phyloP scores from a whole-genome alignment of 1,140 invertebrate species.

The Drosophila repletoides region DNA sequence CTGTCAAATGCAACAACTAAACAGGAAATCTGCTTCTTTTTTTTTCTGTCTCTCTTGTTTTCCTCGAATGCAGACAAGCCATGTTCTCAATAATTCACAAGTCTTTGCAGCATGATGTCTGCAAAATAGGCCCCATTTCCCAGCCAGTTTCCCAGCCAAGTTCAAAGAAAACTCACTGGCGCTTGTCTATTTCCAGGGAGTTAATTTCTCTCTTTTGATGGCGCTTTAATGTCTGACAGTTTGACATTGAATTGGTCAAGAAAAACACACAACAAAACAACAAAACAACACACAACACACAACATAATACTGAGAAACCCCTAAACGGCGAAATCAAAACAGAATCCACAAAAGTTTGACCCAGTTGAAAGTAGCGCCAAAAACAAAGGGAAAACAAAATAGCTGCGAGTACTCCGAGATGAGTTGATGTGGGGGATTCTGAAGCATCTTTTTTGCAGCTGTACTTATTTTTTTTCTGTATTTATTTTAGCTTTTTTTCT shows the following conservation, averaged over 20 bases:
- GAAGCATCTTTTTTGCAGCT: too few species aligned
- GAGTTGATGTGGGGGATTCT: too few species aligned
- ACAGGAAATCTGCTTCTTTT: slow-evolving; percentile 73
- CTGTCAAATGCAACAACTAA: slow-evolving; percentile 55
- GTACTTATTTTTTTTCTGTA: neutral
- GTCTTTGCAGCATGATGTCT: neutral
- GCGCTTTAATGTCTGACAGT: slow-evolving; percentile 27
- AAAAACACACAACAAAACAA: neutral
- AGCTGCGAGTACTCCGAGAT: too few species aligned
- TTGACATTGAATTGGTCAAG: slow-evolving; percentile 63
- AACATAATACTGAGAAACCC: slow-evolving; percentile 23
- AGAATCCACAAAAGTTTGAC: slow-evolving; percentile 61
- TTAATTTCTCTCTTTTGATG: slow-evolving; percentile 28
- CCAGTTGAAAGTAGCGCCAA: slow-evolving; percentile 52
- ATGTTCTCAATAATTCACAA: slow-evolving; percentile 54
- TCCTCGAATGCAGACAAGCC: slow-evolving; percentile 39
- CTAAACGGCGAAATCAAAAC: slow-evolving; percentile 41
- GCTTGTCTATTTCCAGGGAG: neutral
- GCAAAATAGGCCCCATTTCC: neutral
- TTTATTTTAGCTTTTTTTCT: neutral
- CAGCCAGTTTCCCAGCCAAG: neutral
- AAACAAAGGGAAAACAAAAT: slow-evolving; percentile 11
- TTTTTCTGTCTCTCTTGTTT: too few species aligned
- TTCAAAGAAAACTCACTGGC: neutral
- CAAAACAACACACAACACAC: slow-evolving; percentile 15